Percentiles rank a stretch among this genome's conserved stretches.
Evolutionary conservation across 2,797 vertebrate genomes (phyloP).

Genomic region (Esox lucius): DNA sequence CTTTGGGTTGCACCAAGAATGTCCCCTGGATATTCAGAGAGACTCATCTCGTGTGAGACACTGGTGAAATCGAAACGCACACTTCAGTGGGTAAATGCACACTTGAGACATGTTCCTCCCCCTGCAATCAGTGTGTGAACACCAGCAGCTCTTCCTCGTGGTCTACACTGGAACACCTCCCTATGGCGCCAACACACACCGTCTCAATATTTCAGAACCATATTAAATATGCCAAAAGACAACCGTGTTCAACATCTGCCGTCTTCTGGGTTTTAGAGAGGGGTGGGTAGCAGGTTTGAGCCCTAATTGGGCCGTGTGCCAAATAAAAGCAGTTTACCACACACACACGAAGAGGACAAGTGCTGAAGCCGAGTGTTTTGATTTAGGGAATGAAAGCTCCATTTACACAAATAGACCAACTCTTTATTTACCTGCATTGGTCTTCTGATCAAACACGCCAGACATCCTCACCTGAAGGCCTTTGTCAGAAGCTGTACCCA

Average conservation of each 20-base stretch:
- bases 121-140: conserved; percentile 1
- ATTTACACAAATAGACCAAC: neutral
- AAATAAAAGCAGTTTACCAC: conserved; percentile 19
- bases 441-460: too few relatives aligned
- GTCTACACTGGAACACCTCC: neutral
- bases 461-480: too few relatives aligned
- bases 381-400: neutral
- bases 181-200: neutral
- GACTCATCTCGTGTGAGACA: neutral
- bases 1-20: too few relatives aligned
- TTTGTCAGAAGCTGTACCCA: too few relatives aligned
- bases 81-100: neutral
- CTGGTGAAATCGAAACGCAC: neutral
- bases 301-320: conserved; percentile 22
- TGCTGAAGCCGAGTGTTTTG: neutral
- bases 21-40: neutral
- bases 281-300: neutral
- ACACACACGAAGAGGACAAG: neutral
- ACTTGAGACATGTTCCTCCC: neutral
- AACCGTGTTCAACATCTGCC: conserved; percentile 16
- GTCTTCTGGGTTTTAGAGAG: neutral
- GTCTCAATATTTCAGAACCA: conserved; percentile 15
- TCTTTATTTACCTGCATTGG: too few relatives aligned
- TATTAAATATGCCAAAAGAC: conserved; percentile 16
- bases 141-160: neutral